A percentile compares a stretch with the other conserved stretches of the same genome.
Evolutionary conservation across 2,888 invertebrate genomes (phyloP).

Genomic region (Acrocera orbiculus): DNA sequence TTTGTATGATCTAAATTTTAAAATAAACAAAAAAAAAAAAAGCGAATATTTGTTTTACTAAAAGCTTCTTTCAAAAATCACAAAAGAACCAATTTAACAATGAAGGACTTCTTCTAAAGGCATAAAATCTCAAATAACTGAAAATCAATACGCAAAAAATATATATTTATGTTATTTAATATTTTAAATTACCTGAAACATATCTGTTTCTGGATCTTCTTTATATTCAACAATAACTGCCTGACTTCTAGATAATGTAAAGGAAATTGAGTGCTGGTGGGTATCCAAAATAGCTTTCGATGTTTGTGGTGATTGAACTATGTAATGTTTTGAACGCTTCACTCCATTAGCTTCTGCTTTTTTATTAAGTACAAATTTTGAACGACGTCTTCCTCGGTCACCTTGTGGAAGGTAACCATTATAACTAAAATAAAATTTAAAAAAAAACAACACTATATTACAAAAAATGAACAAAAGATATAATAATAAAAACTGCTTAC

Average conservation of each 20-base stretch:
- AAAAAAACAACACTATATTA: no score
- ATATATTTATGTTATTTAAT: no score
- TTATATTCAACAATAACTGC: constrained; percentile 98
- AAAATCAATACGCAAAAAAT: no score
- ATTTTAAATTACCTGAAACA: constrained; percentile 90
- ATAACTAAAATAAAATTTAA: constrained; percentile 49
- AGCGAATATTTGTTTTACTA: no score
- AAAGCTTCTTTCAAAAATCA: no score
- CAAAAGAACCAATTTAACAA: no score
- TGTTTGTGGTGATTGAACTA: constrained; percentile 88
- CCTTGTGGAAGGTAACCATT: constrained; percentile 88
- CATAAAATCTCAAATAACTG: no score
- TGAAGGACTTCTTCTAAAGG: no score
- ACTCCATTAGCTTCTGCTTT: constrained; percentile 80
- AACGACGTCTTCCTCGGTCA: constrained; percentile 80
- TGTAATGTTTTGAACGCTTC: constrained; percentile 85
- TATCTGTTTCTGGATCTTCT: constrained; percentile 88
- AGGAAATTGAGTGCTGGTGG: constrained; percentile 90
- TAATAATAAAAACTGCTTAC: no score
- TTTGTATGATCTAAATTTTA: no score
- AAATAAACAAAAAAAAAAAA: no score
- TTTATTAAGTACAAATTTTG: constrained; percentile 83
- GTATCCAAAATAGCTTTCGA: constrained; percentile 89
- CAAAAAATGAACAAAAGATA: no score
- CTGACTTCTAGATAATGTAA: constrained; percentile 88